Evolutionary conservation across 2,113 vertebrate genomes (phyloP), one percentile per base, ranked within the genome.

Genomic region (Brachypodius melanocephalos): DNA sequence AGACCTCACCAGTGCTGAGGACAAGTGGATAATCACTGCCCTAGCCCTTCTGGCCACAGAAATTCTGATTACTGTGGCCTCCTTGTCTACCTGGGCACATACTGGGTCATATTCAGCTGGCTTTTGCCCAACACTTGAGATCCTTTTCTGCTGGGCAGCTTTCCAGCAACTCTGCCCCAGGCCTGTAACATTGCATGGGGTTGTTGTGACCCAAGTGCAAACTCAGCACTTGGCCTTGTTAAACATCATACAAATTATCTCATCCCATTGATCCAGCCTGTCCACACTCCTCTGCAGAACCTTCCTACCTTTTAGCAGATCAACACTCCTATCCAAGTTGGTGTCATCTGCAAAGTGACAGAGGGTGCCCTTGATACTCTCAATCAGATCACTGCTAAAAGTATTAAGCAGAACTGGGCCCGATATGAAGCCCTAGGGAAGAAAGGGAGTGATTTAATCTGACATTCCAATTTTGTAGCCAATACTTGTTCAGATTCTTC

Each of bases 341-440:
- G 2, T 62, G 36, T 73, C 4, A 2, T 28, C 28, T 74, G 28
- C 10, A 62, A 62, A 40, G 8, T 68, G 31, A 15, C 4, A n/a
- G 57, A 75, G 21, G 2, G 4, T 75, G 18, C 16, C 20, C 22
- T 71, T 12, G 7, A 38, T n/a, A 26, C 12, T 21, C 26, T 36
- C 8, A 22, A 25, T 28, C 43, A 54, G 19, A 21, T 48, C 9
- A 18, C 8, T 71, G 26, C 5, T 52, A 46, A 36, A 69, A 31
- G 10, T 74, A 14, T 18, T 45, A 32, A 68, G 58, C 8, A 59
- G 6, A 54, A 43, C 8, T 31, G 10, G 2, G 3, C 29, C 14
- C 2, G 9, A 1, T 24, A 45, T 2, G 0, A 58, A 71, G 8
- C 24, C 24, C 20, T 48, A 9, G 6, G 26, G 55, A 42, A 12